Evolutionary conservation across 2,113 vertebrate genomes (phyloP).

Genomic region (Prolemur simus): DNA sequence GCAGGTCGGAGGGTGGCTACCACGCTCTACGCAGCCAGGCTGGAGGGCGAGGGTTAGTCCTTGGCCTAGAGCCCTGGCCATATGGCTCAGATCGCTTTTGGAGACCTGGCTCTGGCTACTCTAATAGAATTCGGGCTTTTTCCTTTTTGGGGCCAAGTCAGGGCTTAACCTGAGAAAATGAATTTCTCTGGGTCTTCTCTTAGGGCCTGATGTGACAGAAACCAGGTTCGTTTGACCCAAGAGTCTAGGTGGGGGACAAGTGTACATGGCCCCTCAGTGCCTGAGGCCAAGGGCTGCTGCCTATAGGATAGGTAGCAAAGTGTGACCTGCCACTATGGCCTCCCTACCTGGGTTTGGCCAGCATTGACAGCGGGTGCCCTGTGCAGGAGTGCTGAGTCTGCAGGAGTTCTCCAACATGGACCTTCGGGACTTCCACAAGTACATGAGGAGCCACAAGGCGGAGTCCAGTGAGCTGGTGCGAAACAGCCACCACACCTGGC

Average conservation of each 20-base stretch:
- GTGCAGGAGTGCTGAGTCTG: conserved; percentile 89
- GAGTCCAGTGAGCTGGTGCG: conserved; percentile 88
- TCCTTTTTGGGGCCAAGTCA: conserved; percentile 18
- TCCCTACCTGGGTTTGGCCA: background rate
- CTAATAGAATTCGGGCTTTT: background rate
- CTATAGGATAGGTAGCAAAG: conserved; percentile 54
- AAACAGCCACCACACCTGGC: conserved; percentile 93
- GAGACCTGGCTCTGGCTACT: background rate
- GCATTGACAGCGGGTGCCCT: conserved; percentile 23
- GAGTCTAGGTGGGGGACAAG: conserved; percentile 60
- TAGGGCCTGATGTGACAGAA: conserved; percentile 61
- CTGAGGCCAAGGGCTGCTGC: conserved; percentile 55
- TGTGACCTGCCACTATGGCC: background rate
- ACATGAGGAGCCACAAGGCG: conserved; percentile 85
- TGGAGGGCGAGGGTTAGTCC: background rate
- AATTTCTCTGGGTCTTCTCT: conserved; percentile 56
- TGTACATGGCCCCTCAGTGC: conserved; percentile 39
- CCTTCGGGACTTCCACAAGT: conserved; percentile 89
- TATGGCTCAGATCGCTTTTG: background rate
- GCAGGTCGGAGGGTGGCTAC: background rate
- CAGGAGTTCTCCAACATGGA: conserved; percentile 92
- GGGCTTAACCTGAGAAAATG: conserved; percentile 41
- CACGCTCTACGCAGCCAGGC: background rate
- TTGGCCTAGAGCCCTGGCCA: background rate
- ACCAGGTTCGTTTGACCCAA: conserved; percentile 55